Base-by-base conservation (phyloP, 2,113 vertebrate species). In the Cinclus mexicanus region DNA sequence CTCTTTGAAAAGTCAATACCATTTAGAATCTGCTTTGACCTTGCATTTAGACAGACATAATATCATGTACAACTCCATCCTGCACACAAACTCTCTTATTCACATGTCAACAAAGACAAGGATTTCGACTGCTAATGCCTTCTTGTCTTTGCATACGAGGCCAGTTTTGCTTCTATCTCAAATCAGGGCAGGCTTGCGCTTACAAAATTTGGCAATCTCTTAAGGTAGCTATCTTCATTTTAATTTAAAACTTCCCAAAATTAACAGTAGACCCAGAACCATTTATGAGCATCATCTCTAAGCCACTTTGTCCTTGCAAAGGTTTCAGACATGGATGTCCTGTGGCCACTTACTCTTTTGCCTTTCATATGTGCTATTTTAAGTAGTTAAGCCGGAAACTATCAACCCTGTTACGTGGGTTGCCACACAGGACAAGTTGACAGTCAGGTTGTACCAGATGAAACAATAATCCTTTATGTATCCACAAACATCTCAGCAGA, bases 21-120 rank as follows among this genome's bases (percentile, higher is more conserved):
- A 60, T 83, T 92, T 76, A 60, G 82, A 93, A 94, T 89, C 41
- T 90, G 65, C 65, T 95, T 83, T 89, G 91, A 95, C 89, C 89
- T 94, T 94, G 68, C 75, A 76, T 64, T 95, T 92, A 74, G 85
- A 87, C 33, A 93, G 92, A 90, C 56, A 17, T 59, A 87, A 70
- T 59, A 93, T 47, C 57, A 55, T 29, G 42, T 61, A 47, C 8
- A 5, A 68, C 49, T 92, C 53, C 46, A 91, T 95, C 89, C 76
- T 52, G 87, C 77, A 84, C 88, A 84, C 65, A 88, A 89, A 80
- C 50, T 65, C 68, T 64, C 39, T 83, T 85, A 80, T 41, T 87
- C 61, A 53, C 0, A 0, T 0, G 3, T 77, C 71, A 83, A 70
- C 85, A 65, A 23, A 90, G 82, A 92, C 50, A 72, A 83, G 37